Evolutionary conservation across 2,113 vertebrate species (phyloP).

Genomic region (Vulpes lagopus): DNA sequence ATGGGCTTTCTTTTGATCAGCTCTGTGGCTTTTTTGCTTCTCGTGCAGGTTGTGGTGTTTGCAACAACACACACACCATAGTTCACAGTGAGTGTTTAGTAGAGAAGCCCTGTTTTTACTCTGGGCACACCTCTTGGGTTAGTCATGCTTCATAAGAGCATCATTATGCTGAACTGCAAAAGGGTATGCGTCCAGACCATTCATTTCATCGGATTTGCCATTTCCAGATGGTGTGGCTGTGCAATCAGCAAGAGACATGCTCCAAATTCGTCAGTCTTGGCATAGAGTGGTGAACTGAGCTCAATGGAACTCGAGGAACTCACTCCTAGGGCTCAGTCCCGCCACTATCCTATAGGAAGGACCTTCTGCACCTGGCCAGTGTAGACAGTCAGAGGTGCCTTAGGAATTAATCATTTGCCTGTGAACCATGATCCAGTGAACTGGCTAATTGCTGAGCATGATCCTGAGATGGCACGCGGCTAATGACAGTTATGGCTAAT

Average conservation of each 20-base stretch:
- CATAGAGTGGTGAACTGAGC: too few relatives aligned
- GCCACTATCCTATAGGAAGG: not conserved
- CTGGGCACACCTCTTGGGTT: not conserved
- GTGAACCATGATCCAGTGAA: not conserved
- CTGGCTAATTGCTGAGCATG: not conserved
- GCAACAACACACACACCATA: fast-evolving
- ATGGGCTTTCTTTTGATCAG: not conserved
- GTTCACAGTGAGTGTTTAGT: fast-evolving
- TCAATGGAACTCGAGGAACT: not conserved
- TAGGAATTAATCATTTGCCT: not conserved
- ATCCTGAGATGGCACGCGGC: not conserved
- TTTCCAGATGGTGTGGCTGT: not conserved
- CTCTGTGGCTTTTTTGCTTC: not conserved
- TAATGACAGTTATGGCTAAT: not conserved
- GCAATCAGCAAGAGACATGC: fast-evolving
- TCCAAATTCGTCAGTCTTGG: not conserved
- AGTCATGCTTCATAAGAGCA: not conserved
- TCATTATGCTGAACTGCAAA: too few relatives aligned
- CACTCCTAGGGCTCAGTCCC: not conserved
- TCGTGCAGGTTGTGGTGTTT: not conserved
- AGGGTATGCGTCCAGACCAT: not conserved
- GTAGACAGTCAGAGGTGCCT: not conserved
- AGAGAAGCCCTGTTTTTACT: not conserved
- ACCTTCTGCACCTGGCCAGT: not conserved
- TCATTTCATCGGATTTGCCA: not conserved